These are phyloP conservation scores for Rhamphomyia laevipes DNA, from an alignment of 2,888 invertebrate genomes.

Conservation along the genomic window DNA sequence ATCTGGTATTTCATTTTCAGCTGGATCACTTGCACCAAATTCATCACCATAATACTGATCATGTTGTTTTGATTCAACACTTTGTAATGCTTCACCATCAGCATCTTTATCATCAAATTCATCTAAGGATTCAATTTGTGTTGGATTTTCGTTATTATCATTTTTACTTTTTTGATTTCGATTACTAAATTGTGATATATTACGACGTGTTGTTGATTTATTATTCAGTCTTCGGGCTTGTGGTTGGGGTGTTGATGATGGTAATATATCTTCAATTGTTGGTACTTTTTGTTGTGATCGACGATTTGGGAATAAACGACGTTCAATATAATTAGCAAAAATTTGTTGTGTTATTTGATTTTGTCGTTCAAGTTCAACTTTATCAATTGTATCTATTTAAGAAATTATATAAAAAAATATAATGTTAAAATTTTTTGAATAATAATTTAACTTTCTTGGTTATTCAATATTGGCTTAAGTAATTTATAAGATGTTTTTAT, in stretches of 20 bases:
- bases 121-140: slow-evolving; percentile 9
- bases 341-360: slow-evolving; percentile 68
- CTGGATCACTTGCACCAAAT: slow-evolving; percentile 27
- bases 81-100: slow-evolving; percentile 47
- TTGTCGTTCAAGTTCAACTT: slow-evolving; percentile 56
- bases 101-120: slow-evolving; percentile 25
- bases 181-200: background rate
- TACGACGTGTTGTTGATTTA: background rate
- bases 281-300: slow-evolving; percentile 41
- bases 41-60: slow-evolving; percentile 48
- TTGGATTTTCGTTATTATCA: slow-evolving; percentile 12
- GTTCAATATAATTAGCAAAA: slow-evolving; percentile 59
- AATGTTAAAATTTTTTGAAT: background rate
- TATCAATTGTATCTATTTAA: slow-evolving; percentile 32
- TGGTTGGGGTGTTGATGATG: slow-evolving; percentile 28
- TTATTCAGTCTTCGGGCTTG: slow-evolving; percentile 20
- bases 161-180: slow-evolving; percentile 24
- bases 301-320: slow-evolving; percentile 50
- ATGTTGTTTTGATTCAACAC: slow-evolving; percentile 59
- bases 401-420: no score
- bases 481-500: slow-evolving; percentile 5
- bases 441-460: no score
- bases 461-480: no score
- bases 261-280: slow-evolving; percentile 53
- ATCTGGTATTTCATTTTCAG: slow-evolving; percentile 31